Evolutionary conservation across 2,888 invertebrate genomes (phyloP).

Genomic region (Euproctis similis): DNA sequence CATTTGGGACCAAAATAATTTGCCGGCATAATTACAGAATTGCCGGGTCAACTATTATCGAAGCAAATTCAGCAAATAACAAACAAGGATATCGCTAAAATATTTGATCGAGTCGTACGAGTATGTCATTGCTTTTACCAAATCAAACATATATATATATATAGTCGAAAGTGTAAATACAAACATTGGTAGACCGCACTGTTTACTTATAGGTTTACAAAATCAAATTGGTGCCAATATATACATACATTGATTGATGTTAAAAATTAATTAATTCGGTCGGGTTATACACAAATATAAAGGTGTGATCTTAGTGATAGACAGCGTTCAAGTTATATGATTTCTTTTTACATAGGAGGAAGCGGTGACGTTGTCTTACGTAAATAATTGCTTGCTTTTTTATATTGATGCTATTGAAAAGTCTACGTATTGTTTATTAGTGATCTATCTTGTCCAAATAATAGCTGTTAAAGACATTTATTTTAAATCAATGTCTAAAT

Average conservation of each 20-base stretch:
- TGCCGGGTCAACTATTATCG: no score
- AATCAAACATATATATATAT: slow-evolving; percentile 31
- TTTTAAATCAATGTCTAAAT: no score
- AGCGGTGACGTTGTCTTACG: slow-evolving; percentile 16
- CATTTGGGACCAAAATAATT: no score
- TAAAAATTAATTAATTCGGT: slow-evolving; percentile 28
- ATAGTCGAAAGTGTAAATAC: slow-evolving; percentile 34
- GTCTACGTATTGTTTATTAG: no score
- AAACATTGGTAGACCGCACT: slow-evolving; percentile 23
- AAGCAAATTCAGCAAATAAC: slow-evolving; percentile 13
- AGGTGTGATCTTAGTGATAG: slow-evolving; percentile 22
- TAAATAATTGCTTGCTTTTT: slow-evolving; percentile 19
- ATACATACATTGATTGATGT: slow-evolving; percentile 19
- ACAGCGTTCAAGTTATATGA: slow-evolving; percentile 15
- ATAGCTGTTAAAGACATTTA: no score
- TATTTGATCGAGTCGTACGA: slow-evolving; percentile 14
- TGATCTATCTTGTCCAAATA: no score
- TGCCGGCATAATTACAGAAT: no score
- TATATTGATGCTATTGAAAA: slow-evolving; percentile 10
- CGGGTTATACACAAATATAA: slow-evolving; percentile 21
- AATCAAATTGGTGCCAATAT: slow-evolving; percentile 26
- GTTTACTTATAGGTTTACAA: slow-evolving; percentile 29
- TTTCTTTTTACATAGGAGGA: slow-evolving; percentile 7
- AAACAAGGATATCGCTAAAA: slow-evolving; percentile 10
- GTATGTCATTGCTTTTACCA: slow-evolving; percentile 32